phyloP scores from a whole-genome alignment of 2,888 invertebrate species.

The Notodonta dromedarius region DNA sequence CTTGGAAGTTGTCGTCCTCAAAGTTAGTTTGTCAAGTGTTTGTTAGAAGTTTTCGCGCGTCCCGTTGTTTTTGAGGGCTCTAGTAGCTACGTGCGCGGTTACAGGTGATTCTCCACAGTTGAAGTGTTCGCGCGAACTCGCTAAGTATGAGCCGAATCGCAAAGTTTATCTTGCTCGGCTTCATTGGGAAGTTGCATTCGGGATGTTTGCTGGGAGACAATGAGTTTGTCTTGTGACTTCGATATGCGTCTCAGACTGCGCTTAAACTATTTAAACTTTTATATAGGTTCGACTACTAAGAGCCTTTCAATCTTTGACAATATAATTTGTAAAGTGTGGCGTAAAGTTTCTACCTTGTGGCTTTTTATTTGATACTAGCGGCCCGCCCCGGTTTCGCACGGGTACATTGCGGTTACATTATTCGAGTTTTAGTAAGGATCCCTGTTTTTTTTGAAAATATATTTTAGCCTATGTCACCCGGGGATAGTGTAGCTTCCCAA shows the following conservation, averaged over 20 bases:
- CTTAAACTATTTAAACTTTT: constrained; percentile 55
- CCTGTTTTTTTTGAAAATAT: no score
- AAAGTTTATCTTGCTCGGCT: constrained; percentile 63
- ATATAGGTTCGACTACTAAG: constrained; percentile 34
- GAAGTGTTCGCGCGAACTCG: constrained; percentile 59
- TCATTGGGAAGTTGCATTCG: constrained; percentile 65
- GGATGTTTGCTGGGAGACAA: constrained; percentile 62
- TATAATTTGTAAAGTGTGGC: not conserved
- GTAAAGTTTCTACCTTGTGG: constrained; percentile 13
- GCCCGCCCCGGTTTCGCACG: no score
- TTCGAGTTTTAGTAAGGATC: no score
- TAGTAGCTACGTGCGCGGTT: constrained; percentile 49
- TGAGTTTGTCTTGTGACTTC: constrained; percentile 71
- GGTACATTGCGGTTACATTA: no score
- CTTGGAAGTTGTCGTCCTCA: constrained; percentile 43
- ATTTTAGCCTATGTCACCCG: no score
- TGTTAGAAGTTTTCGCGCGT: constrained; percentile 59
- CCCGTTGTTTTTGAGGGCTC: constrained; percentile 60
- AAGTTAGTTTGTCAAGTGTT: constrained; percentile 48
- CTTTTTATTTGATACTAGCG: no score
- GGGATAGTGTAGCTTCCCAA: no score
- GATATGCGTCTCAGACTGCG: constrained; percentile 56
- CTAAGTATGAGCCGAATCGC: constrained; percentile 64
- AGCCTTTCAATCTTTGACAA: constrained; percentile 35
- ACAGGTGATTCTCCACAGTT: constrained; percentile 65